Evolutionary conservation across 2,113 vertebrate genomes (phyloP).

Genomic region (Microcebus griseorufus): DNA sequence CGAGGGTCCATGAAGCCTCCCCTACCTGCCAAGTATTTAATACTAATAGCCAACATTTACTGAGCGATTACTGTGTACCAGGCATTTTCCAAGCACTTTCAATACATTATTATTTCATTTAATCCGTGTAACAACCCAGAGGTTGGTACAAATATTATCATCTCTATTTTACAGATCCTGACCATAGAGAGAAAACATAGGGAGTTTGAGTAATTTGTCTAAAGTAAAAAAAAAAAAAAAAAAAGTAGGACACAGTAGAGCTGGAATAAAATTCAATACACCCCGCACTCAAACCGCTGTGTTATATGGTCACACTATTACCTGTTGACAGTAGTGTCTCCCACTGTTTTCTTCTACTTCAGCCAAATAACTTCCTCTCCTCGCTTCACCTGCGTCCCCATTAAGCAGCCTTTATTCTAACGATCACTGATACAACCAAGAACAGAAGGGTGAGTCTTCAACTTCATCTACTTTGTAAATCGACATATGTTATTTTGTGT

Average conservation of each 20-base stretch:
- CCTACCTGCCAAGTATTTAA: background rate
- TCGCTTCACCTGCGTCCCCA: background rate
- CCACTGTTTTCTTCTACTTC: background rate
- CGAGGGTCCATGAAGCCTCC: background rate
- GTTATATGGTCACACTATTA: background rate
- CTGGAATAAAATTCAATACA: background rate
- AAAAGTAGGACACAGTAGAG: background rate
- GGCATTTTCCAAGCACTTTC: background rate
- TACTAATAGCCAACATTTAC: background rate
- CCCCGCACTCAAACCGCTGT: background rate
- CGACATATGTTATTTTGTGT: background rate
- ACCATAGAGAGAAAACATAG: background rate
- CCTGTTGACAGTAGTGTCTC: background rate
- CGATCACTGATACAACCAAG: background rate
- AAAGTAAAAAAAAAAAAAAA: background rate
- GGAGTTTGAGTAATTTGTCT: background rate
- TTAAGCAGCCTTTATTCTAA: background rate
- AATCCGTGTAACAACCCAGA: background rate
- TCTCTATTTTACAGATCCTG: background rate
- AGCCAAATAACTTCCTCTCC: background rate
- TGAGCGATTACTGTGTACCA: background rate
- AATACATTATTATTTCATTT: background rate
- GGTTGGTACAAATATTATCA: background rate
- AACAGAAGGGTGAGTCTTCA: background rate
- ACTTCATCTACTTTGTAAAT: background rate